Percentiles rank a stretch among this genome's conserved stretches.
Evolutionary conservation across 2,797 vertebrate species (phyloP).

Genomic region (Mallotus villosus): DNA sequence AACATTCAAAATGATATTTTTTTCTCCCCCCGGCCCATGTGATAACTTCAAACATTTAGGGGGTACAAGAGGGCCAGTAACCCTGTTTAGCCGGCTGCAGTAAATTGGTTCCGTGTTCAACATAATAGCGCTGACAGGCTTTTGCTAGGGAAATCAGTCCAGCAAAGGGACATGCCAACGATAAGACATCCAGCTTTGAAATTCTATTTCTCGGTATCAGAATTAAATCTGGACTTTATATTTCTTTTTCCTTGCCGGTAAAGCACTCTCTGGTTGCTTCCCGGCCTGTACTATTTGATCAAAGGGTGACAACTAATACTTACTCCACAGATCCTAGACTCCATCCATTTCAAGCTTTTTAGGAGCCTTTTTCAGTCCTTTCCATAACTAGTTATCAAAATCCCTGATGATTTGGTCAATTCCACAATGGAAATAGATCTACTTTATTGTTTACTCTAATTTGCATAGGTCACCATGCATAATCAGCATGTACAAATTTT

Average conservation of each 20-base stretch:
- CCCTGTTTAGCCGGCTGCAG: conserved; percentile 95
- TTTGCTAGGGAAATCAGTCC: conserved; percentile 99
- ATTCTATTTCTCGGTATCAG: conserved; percentile 99
- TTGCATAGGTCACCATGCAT: neutral
- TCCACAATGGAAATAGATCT: conserved; percentile 52
- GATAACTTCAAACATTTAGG: conserved; percentile 98
- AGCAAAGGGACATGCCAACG: conserved; percentile 94
- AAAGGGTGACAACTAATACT: conserved; percentile 91
- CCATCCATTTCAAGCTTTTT: conserved; percentile 71
- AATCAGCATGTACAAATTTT: neutral
- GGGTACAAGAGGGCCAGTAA: conserved; percentile 89
- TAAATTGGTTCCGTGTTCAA: conserved; percentile 99
- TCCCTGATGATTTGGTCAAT: conserved; percentile 73
- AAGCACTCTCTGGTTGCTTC: conserved; percentile 83
- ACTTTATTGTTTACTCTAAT: conserved; percentile 25
- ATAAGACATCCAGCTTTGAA: conserved; percentile 99
- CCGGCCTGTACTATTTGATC: conserved; percentile 85
- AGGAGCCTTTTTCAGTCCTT: conserved; percentile 55
- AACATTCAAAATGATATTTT: conserved; percentile 97
- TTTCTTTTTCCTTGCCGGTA: conserved; percentile 87
- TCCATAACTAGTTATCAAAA: conserved; percentile 86
- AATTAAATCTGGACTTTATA: conserved; percentile 99
- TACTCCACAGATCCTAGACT: conserved; percentile 80
- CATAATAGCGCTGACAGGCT: conserved; percentile 99
- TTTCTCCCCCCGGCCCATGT: conserved; percentile 61